phyloP scores from a whole-genome alignment of 2,113 vertebrate genomes.

The Nothobranchius kuhntae region DNA sequence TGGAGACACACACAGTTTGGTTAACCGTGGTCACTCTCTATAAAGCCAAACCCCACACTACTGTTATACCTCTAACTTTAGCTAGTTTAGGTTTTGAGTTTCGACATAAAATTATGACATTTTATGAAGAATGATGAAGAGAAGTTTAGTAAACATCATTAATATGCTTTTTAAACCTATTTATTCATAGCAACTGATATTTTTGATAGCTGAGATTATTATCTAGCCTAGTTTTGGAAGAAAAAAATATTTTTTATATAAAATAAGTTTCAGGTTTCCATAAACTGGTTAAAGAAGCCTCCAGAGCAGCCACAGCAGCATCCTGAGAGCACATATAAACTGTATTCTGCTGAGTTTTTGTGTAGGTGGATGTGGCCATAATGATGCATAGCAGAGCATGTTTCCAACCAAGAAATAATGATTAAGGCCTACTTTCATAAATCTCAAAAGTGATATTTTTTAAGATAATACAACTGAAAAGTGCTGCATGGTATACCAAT shows the following conservation, averaged over 20 bases:
- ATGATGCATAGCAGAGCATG: slow-evolving; percentile 20
- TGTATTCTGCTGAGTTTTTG: slow-evolving; percentile 25
- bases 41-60: too few relatives aligned
- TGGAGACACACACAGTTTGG: too few relatives aligned
- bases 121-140: too few relatives aligned
- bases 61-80: too few relatives aligned
- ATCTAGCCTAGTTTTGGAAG: not conserved
- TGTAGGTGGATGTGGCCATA: slow-evolving; percentile 29
- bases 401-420: not conserved
- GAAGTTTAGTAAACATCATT: too few relatives aligned
- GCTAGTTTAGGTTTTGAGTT: too few relatives aligned
- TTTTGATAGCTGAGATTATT: not conserved
- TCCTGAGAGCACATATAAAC: slow-evolving; percentile 14
- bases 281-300: not conserved
- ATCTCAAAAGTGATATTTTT: slow-evolving; percentile 5
- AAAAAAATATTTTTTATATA: not conserved
- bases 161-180: too few relatives aligned
- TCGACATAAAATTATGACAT: too few relatives aligned
- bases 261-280: not conserved
- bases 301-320: not conserved
- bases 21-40: too few relatives aligned
- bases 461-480: not conserved
- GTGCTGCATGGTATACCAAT: not conserved
- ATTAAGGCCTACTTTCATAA: not conserved
- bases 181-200: too few relatives aligned